These are phyloP conservation scores for Limenitis camilla DNA, from an alignment of 2,888 invertebrate genomes.

Conservation along the genomic window DNA sequence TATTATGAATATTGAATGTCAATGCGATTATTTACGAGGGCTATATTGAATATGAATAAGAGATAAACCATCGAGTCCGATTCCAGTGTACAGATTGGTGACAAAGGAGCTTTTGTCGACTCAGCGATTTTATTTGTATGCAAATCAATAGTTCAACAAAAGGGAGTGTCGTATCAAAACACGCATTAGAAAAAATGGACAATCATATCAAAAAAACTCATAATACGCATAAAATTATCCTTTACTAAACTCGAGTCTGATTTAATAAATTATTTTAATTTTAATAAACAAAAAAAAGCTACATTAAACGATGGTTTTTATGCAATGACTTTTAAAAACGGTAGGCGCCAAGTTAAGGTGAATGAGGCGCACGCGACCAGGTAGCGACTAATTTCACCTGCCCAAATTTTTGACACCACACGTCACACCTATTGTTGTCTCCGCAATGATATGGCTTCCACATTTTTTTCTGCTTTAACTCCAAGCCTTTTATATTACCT, in stretches of 20 bases:
- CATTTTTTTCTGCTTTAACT: conserved; percentile 5
- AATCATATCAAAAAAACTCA: background rate
- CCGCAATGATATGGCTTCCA: conserved; percentile 5
- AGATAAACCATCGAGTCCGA: conserved; percentile 63
- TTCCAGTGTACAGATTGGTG: conserved; percentile 58
- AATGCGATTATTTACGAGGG: conserved; percentile 65
- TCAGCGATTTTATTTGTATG: conserved; percentile 70
- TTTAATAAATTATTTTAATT: no score
- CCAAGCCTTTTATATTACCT: background rate
- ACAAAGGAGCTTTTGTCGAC: conserved; percentile 66
- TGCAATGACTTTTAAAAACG: conserved; percentile 6
- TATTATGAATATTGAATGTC: conserved; percentile 70
- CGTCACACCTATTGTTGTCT: conserved; percentile 25
- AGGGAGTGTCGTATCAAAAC: conserved; percentile 39
- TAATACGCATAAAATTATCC: no score
- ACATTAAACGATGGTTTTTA: conserved; percentile 5
- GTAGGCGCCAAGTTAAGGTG: conserved; percentile 9
- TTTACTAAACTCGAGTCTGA: no score
- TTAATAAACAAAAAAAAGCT: background rate
- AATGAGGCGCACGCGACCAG: conserved; percentile 38
- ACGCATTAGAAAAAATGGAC: conserved; percentile 25
- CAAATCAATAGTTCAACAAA: conserved; percentile 55
- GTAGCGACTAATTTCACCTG: conserved; percentile 37
- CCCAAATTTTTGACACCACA: conserved; percentile 29
- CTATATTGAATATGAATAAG: conserved; percentile 69